These are phyloP conservation scores for Mimachlamys varia DNA, from an alignment of 2,888 invertebrate genomes.

Conservation along the genomic window DNA sequence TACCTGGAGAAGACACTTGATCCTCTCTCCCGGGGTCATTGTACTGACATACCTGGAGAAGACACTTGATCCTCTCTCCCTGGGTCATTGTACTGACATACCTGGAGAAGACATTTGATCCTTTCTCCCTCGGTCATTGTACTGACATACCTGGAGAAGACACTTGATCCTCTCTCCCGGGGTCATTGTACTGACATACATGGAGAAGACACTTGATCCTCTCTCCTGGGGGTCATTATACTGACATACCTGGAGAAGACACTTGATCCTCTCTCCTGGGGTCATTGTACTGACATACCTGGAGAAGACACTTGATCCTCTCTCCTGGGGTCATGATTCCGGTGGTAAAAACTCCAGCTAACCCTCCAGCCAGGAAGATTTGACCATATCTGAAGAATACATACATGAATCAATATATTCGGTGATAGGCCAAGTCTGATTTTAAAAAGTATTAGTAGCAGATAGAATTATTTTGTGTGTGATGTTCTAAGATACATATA, in stretches of 20 bases:
- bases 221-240: constrained; percentile 86
- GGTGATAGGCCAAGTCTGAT: too few species aligned
- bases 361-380: constrained; percentile 95
- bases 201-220: neutral
- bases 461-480: neutral
- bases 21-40: constrained; percentile 98
- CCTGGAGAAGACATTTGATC: too few species aligned
- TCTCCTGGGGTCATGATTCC: constrained; percentile 99
- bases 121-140: constrained; percentile 95
- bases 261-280: constrained; percentile 86
- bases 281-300: constrained; percentile 82
- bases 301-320: constrained; percentile 97
- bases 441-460: too few species aligned
- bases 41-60: constrained; percentile 93
- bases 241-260: neutral
- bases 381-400: constrained; percentile 85
- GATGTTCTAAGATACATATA: neutral
- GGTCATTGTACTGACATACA: constrained; percentile 91
- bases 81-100: constrained; percentile 78
- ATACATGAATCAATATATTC: neutral
- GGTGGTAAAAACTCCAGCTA: constrained; percentile 99
- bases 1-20: constrained; percentile 88
- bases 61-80: constrained; percentile 87
- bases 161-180: constrained; percentile 99
- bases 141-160: constrained; percentile 92